Percentiles rank a stretch among this genome's conserved stretches.
phyloP scores from a whole-genome alignment of 2,888 invertebrate genomes.

The Leptinotarsa rubiginosa region DNA sequence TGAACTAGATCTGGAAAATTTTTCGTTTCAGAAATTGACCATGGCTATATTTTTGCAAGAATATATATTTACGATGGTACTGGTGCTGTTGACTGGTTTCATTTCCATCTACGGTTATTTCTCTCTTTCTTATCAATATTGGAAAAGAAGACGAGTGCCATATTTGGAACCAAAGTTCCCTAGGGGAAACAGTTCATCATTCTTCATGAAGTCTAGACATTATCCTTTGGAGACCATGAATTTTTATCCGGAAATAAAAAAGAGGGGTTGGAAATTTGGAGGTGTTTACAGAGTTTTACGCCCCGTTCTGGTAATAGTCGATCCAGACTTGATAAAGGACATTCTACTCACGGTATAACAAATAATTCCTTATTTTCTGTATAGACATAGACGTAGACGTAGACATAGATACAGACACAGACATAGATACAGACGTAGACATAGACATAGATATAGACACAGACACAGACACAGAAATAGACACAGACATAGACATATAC shows the following conservation, averaged over 20 bases:
- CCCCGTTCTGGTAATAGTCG: conserved; percentile 51
- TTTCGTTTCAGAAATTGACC: neutral
- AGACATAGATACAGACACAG: too few relatives aligned
- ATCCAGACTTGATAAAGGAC: conserved; percentile 54
- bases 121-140: conserved; percentile 24
- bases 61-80: neutral
- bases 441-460: too few relatives aligned
- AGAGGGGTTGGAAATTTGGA: conserved; percentile 44
- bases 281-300: conserved; percentile 45
- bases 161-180: conserved; percentile 30
- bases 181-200: conserved; percentile 17
- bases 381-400: too few relatives aligned
- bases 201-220: neutral
- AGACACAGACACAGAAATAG: too few relatives aligned
- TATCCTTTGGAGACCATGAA: conserved; percentile 42
- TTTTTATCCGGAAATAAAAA: conserved; percentile 50
- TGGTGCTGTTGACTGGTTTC: neutral
- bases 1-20: too few relatives aligned
- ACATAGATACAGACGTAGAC: too few relatives aligned
- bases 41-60: conserved; percentile 9
- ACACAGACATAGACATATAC: too few relatives aligned
- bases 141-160: conserved; percentile 27
- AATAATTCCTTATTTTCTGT: neutral
- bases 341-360: conserved; percentile 37
- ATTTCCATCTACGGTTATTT: conserved; percentile 26